Base-by-base conservation (phyloP, 2,113 vertebrate species). In the Ovibos moschatus region DNA sequence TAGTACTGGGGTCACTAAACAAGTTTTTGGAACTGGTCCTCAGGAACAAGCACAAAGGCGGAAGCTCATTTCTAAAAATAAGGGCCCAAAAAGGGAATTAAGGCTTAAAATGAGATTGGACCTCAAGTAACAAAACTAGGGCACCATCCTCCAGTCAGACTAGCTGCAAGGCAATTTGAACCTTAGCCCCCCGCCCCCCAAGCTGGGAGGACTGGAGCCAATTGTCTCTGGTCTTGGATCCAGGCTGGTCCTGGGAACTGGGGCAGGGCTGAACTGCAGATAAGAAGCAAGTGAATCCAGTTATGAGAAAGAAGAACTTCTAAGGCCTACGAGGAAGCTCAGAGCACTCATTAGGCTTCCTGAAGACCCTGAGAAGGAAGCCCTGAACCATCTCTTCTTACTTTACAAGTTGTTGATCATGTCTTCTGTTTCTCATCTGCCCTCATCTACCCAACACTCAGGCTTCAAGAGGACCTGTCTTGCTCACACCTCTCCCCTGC, bases 1-100 rank as follows among this genome's bases (percentile, higher is more conserved):
- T 71, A 90, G 57, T 78, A 60, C 91, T 55, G 6, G 82, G 81
- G 60, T 94, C 71, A 10, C 36, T 88, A 95, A 95, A 55, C 95
- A 88, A 79, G 67, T 64, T 95, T 97, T 89, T 88, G 28, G 81
- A 95, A 89, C 55, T 93, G n/a, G 58, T 88, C 79, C 88, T 97
- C 43, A 33, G 84, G 50, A 97, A 94, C 36, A 89, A 95, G 81
- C 36, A 95, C 91, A 91, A 96, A 97, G 51, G 27, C 62, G 86
- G 67, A 95, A 97, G 83, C 87, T 96, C 33, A 36, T 94, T 98
- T 97, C 94, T 97, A 97, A 98, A 98, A 97, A 91, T 97, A 96
- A 95, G 91, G 58, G 28, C 79, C 90, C 36, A 19, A 55, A 97
- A 95, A 96, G 79, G 92, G 64, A 96, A 96, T 95, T 93, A 88